phyloP scores from a whole-genome alignment of 2,113 vertebrate species.

The Antechinus stuartii region DNA sequence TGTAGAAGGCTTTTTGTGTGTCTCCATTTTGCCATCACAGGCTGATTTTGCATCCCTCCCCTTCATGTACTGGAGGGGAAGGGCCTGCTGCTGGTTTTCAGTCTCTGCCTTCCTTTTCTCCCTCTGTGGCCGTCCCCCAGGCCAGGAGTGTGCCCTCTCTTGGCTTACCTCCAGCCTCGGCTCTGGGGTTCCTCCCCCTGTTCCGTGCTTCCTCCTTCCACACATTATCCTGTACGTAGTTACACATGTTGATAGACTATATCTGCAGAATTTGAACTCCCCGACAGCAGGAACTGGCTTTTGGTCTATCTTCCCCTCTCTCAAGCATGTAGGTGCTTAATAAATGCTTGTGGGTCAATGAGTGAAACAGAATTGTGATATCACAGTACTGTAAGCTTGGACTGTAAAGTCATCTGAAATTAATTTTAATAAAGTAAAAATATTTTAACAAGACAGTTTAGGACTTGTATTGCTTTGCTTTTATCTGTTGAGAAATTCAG shows the following conservation, averaged over 20 bases:
- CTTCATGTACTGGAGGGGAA: not conserved
- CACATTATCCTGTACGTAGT: too few relatives aligned
- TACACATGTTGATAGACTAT: not conserved
- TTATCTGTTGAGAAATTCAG: not conserved
- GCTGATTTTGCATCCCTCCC: not conserved
- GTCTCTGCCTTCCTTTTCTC: not conserved
- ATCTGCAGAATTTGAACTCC: not conserved
- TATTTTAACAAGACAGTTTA: slow-evolving; percentile 23
- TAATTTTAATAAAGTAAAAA: slow-evolving; percentile 34
- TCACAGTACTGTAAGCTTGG: slow-evolving; percentile 38
- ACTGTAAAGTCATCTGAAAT: slow-evolving; percentile 36
- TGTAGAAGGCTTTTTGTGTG: slow-evolving; percentile 21
- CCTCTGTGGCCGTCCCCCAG: not conserved
- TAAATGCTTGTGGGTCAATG: not conserved
- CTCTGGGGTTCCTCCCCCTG: not conserved
- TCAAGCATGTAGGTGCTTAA: not conserved
- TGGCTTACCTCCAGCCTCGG: not conserved
- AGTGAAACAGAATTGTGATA: not conserved
- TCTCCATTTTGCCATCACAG: not conserved
- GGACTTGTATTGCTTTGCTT: slow-evolving; percentile 3
- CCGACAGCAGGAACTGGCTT: not conserved
- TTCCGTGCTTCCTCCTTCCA: too few relatives aligned
- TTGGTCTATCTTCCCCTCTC: not conserved
- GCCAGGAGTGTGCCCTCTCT: not conserved
- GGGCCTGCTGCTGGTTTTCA: not conserved